Percentiles rank a stretch among this genome's conserved stretches.
phyloP scores from a whole-genome alignment of 2,888 invertebrate genomes.

The Seira ritae region DNA sequence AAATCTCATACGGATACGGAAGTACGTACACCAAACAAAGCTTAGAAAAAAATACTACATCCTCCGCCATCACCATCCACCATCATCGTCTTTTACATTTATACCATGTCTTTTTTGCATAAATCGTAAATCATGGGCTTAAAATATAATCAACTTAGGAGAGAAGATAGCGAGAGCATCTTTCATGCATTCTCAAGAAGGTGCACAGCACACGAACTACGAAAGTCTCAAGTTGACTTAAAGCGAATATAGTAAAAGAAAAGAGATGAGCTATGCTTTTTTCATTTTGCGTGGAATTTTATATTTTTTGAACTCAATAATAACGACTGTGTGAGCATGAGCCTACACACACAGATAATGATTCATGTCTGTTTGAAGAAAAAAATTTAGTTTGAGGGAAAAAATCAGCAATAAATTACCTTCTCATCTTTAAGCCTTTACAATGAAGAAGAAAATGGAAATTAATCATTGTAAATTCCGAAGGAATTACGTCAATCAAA shows the following conservation, averaged over 20 bases:
- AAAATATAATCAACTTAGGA: constrained; percentile 63
- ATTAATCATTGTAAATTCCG: constrained; percentile 48
- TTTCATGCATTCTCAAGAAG: constrained; percentile 63
- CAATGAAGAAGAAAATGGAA: constrained; percentile 18
- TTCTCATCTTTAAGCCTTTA: background rate
- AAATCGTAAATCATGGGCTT: constrained; percentile 62
- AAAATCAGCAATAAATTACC: no score
- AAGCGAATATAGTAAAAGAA: no score
- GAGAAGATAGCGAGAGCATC: constrained; percentile 59
- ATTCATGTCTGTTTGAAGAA: constrained; percentile 37
- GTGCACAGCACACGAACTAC: constrained; percentile 29
- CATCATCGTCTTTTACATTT: constrained; percentile 22
- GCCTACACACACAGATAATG: constrained; percentile 40
- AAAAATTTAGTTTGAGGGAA: no score
- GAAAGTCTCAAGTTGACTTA: no score
- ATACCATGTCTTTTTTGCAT: constrained; percentile 55
- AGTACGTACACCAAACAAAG: no score
- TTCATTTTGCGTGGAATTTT: background rate
- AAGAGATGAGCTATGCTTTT: constrained; percentile 34
- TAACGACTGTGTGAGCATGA: constrained; percentile 6
- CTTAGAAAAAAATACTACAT: no score
- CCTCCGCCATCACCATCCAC: background rate
- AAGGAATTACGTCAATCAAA: constrained; percentile 48
- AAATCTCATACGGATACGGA: no score
- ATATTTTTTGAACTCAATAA: background rate